Evolutionary conservation across 2,113 vertebrate species (phyloP), one percentile per base, ranked within the genome.

Genomic region (Phasianus colchicus): DNA sequence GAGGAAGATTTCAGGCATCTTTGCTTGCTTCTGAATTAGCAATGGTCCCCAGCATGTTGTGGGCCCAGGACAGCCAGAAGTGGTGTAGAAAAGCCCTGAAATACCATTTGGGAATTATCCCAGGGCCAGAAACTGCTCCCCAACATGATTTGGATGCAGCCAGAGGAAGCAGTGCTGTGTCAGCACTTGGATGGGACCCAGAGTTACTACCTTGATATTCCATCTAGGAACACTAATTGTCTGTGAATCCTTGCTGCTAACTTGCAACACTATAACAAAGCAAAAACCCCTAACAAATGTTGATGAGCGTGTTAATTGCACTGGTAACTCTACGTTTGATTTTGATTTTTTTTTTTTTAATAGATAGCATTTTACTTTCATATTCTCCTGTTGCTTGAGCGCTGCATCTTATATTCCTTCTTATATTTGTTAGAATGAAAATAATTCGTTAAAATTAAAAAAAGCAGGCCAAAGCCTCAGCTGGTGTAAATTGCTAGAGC

Each of bases 381-480:
- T 10, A 52, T 70, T 95, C 88, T 87, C 89, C 85, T 78, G 72
- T 89, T 54, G 32, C 89, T 50, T 10, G 30, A 52, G 63, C 0
- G 0, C 83, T 29, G 81, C 17, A 0, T 83, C 86, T 93, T 83
- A 32, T 2, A 18, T 80, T 93, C 85, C 83, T 92, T 91, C 29
- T 86, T 69, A 6, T 10, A 75, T 88, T 79, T 38, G 15, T 64
- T 52, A 83, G 57, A 67, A 71, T 64, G 91, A 77, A 93, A 95
- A 93, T 92, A 95, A 96, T 95, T 90, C 96, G 92, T 96, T 96
- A 96, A 90, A 95, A 93, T 93, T 91, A 90, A 93, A 93, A 93
- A 71, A 83, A 67, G 79, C 14, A 18, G 94, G 94, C 87, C 94
- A 96, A 93, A 96, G 91, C 82, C 43, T 0, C 95, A 96, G 96